These are phyloP conservation scores for Australoheros facetus DNA, from an alignment of 2,797 vertebrate species.

Conservation along the genomic window DNA sequence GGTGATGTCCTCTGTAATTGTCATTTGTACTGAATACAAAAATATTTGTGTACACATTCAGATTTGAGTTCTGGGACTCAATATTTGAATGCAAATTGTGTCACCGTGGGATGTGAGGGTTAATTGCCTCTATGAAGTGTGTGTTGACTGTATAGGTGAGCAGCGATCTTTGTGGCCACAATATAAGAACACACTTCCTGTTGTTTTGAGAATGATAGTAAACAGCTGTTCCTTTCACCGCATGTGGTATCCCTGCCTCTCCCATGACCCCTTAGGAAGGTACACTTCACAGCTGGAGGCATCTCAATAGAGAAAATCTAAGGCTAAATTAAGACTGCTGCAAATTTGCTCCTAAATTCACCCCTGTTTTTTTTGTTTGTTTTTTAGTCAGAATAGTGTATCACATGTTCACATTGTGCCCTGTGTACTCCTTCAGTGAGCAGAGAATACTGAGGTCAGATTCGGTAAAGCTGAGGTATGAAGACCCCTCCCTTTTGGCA, in stretches of 20 bases:
- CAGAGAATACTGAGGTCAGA: slow-evolving; percentile 29
- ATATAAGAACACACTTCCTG: background rate
- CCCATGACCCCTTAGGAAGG: background rate
- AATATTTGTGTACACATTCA: background rate
- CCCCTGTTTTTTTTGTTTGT: background rate
- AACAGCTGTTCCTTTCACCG: background rate
- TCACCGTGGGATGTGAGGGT: background rate
- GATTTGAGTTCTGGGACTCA: background rate
- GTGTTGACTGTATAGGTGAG: background rate
- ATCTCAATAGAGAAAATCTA: background rate
- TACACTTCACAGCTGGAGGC: background rate
- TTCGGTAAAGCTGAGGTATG: slow-evolving; percentile 36
- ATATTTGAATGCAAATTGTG: background rate
- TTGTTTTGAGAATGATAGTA: background rate
- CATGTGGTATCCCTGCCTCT: background rate
- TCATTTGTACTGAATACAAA: background rate
- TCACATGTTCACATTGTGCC: background rate
- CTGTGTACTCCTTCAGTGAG: background rate
- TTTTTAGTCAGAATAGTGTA: background rate
- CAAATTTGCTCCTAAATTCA: background rate
- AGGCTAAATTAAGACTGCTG: background rate
- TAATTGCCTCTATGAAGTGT: slow-evolving; percentile 3
- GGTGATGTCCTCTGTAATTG: background rate
- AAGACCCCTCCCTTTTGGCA: slow-evolving; percentile 35
- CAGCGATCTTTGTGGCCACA: background rate